These are phyloP conservation scores for Hycleus phaleratus DNA, from an alignment of 1,140 invertebrate genomes.

Conservation along the genomic window DNA sequence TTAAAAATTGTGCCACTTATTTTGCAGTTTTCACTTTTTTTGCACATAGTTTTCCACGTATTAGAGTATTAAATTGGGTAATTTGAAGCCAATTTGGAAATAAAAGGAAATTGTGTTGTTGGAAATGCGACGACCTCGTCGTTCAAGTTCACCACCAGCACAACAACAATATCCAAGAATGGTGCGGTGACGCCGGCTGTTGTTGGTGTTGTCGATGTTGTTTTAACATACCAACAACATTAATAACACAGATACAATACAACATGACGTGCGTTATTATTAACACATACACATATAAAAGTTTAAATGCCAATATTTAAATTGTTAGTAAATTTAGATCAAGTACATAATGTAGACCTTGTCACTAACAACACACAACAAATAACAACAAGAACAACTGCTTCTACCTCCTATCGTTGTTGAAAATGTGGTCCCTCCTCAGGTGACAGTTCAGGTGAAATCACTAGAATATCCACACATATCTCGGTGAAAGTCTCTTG, in stretches of 20 bases:
- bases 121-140: background rate
- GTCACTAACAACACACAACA: background rate
- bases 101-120: too few species aligned
- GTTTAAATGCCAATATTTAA: conserved; percentile 8
- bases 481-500: conserved; percentile 15
- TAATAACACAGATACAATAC: too few species aligned
- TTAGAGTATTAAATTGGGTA: too few species aligned
- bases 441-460: conserved; percentile 14
- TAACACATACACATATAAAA: background rate
- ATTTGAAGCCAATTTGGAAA: too few species aligned
- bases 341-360: conserved; percentile 11
- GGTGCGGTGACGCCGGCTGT: background rate
- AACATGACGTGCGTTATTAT: too few species aligned
- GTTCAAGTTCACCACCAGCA: conserved; percentile 6
- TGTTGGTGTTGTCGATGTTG: too few species aligned
- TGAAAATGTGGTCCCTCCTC: background rate
- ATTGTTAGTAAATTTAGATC: conserved; percentile 10
- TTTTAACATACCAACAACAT: too few species aligned
- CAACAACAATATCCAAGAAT: conserved; percentile 6
- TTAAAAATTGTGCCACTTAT: conserved; percentile 10
- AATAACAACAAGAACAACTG: too few species aligned
- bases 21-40: conserved; percentile 8
- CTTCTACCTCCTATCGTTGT: background rate
- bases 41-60: background rate
- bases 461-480: conserved; percentile 4